These are phyloP conservation scores for Schizothorax lantsangensis DNA, from an alignment of 2,797 vertebrate species.

Conservation along the genomic window DNA sequence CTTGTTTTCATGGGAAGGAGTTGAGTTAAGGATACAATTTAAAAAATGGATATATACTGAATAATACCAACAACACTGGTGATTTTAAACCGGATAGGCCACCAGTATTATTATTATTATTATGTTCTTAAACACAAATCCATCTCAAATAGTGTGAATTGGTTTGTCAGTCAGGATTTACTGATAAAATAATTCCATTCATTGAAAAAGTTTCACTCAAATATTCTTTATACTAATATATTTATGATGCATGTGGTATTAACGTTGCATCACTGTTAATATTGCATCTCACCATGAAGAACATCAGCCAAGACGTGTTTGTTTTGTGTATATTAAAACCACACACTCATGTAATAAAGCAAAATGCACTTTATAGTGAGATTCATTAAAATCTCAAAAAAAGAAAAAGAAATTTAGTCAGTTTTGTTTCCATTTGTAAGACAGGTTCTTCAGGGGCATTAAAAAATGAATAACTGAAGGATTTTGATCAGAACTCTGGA, in stretches of 20 bases:
- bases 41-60: not conserved
- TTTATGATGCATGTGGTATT: not conserved
- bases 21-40: not conserved
- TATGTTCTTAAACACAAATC: not conserved
- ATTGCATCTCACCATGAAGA: not conserved
- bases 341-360: slow-evolving; percentile 2
- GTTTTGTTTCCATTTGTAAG: slow-evolving; percentile 18
- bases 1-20: too few species aligned
- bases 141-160: not conserved
- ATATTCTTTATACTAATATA: not conserved
- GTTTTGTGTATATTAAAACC: not conserved
- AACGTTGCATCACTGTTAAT: not conserved
- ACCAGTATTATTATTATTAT: not conserved
- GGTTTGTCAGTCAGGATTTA: not conserved
- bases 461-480: slow-evolving; percentile 11
- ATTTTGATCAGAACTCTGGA: slow-evolving; percentile 1
- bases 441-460: not conserved
- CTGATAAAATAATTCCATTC: not conserved
- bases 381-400: not conserved
- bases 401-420: not conserved
- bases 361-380: slow-evolving; percentile 25
- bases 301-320: not conserved
- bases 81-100: not conserved
- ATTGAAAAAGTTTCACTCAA: not conserved
- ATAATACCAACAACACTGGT: not conserved